A percentile compares a stretch with the other conserved stretches of the same genome.
These are phyloP conservation scores for Drosophila emarginata DNA, from an alignment of 2,888 invertebrate genomes.

Conservation along the genomic window DNA sequence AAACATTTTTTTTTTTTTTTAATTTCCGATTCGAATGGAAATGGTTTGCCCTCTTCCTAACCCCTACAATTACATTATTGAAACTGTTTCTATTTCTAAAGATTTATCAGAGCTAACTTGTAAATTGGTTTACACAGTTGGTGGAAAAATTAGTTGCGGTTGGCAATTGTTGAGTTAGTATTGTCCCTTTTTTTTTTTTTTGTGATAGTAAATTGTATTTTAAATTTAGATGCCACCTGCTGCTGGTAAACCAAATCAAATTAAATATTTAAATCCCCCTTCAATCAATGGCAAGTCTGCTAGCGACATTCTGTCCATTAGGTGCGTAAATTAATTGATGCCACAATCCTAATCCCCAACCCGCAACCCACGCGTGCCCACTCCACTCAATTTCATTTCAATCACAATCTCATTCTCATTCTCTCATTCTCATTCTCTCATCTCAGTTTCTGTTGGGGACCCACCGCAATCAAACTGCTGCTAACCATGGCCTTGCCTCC, in stretches of 20 bases:
- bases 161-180: neutral
- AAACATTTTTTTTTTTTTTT: too few relatives aligned
- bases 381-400: neutral
- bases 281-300: conserved; percentile 19
- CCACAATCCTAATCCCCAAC: conserved; percentile 26
- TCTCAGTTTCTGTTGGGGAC: conserved; percentile 51
- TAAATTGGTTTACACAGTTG: neutral
- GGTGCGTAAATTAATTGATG: conserved; percentile 66
- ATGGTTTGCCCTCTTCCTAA: too few relatives aligned
- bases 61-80: too few relatives aligned
- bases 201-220: conserved; percentile 1
- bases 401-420: neutral
- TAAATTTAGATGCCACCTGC: conserved; percentile 4
- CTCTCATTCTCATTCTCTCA: neutral
- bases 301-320: conserved; percentile 53
- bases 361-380: neutral
- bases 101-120: too few relatives aligned
- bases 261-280: conserved; percentile 67
- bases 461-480: conserved; percentile 86
- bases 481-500: conserved; percentile 85
- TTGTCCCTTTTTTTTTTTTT: neutral
- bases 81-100: too few relatives aligned
- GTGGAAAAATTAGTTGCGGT: neutral
- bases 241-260: conserved; percentile 54
- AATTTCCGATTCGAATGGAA: too few relatives aligned